Evolutionary conservation across 1,140 invertebrate species (phyloP), one percentile per base, ranked within the genome.

Genomic region (Drosophila sp.): DNA sequence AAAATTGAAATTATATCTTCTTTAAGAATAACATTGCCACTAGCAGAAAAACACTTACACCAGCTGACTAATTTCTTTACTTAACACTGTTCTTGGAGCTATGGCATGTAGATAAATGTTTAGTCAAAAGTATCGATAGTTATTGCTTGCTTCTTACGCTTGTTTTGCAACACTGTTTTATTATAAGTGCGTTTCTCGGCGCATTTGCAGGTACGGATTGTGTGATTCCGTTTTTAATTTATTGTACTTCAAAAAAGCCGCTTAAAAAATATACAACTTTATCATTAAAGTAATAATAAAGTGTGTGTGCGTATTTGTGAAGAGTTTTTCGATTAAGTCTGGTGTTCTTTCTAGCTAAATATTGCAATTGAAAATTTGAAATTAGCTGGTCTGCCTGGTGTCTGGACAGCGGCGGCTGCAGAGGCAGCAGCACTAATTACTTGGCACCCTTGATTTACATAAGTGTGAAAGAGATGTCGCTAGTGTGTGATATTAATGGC

Each of bases 191-290:
- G 68, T 89, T 90, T 89, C 80, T 90, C 86, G 78, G 78, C 78
- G 85, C 79, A 90, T 86, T 86, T 90, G 87, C 85, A 90, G 86
- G 86, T 90, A 90, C 44, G 23, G 44, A 50, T 68, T 80, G 81
- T 60, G 84, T 73, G 55, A 68, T 73, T 80, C 72, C 67, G 72
- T 61, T 77, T 83, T 71, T 58, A 56, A 89, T 90, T 90, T 74
- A 76, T 90, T 90, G 70, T 71, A 75, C 69, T 44, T 66, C 54
- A 23, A 70, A 8, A 64, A 79, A 79, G 17, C 30, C 64, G 66
- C 58, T 64, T 30, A 47, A 17, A 66, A 17, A 66, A 67, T 62
- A 47, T 47, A 61, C 32, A 50, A 47, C 47, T 54, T 23, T 38
- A 60, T 47, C 66, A 56, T 66, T 3, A 80, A 80, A 80, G 70